phyloP scores from a whole-genome alignment of 1,140 invertebrate genomes.

The Littorina saxatilis region DNA sequence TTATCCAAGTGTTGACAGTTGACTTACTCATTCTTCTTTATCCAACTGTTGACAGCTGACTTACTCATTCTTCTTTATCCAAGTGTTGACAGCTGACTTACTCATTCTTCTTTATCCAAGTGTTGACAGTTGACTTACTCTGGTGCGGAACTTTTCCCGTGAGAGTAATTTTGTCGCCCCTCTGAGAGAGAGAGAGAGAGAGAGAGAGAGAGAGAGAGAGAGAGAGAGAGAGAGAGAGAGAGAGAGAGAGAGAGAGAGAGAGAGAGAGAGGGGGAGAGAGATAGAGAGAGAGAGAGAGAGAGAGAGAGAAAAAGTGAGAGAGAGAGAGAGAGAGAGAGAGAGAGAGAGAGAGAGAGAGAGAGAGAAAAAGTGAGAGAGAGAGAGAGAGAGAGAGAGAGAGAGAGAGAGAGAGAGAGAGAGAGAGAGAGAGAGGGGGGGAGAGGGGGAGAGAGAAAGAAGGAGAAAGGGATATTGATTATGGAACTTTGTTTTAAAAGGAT shows the following conservation, averaged over 20 bases:
- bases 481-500: background rate
- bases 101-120: too few relatives aligned
- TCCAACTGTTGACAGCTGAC: too few relatives aligned
- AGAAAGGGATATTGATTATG: slow-evolving; percentile 4
- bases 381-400: background rate
- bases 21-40: too few relatives aligned
- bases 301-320: background rate
- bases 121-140: too few relatives aligned
- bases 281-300: background rate
- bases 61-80: too few relatives aligned
- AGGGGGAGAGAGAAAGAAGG: slow-evolving; percentile 15
- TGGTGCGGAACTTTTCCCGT: too few relatives aligned
- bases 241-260: background rate
- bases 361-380: background rate
- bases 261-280: background rate
- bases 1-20: too few relatives aligned
- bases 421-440: slow-evolving; percentile 22
- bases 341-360: background rate
- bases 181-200: too few relatives aligned
- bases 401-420: slow-evolving; percentile 27
- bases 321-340: background rate
- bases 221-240: too few relatives aligned
- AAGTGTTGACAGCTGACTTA: too few relatives aligned
- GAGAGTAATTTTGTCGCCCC: too few relatives aligned
- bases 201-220: too few relatives aligned